Evolutionary conservation across 2,797 vertebrate genomes (phyloP).

Genomic region (Sebastes baramenuke): DNA sequence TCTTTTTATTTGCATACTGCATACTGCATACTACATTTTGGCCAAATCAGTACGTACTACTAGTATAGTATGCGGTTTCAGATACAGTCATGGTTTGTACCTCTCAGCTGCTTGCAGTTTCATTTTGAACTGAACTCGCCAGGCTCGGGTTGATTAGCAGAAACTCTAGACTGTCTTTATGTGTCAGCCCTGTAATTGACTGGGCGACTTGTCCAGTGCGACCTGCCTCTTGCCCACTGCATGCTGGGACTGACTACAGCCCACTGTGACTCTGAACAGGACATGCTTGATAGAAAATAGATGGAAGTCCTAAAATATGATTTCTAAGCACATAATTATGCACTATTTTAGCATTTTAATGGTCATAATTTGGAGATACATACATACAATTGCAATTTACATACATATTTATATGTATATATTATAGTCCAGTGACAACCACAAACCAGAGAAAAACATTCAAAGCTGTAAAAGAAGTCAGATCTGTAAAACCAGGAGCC

Average conservation of each 20-base stretch:
- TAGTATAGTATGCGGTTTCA: too few species aligned
- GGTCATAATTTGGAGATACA: background rate
- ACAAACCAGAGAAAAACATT: background rate
- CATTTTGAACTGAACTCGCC: background rate
- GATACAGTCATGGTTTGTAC: background rate
- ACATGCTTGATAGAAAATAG: background rate
- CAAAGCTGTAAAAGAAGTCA: background rate
- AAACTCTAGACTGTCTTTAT: background rate
- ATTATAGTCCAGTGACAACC: background rate
- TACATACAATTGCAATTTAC: background rate
- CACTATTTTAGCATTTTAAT: background rate
- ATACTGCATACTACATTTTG: too few species aligned
- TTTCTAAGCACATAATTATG: background rate
- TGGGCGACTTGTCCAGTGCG: background rate
- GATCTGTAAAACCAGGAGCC: background rate
- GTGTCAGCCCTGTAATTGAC: slow-evolving; percentile 20
- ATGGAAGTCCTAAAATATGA: background rate
- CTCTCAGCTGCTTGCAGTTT: background rate
- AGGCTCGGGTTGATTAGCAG: background rate
- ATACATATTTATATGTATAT: background rate
- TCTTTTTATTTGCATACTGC: too few species aligned
- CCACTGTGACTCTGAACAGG: background rate
- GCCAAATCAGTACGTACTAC: too few species aligned
- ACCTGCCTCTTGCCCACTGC: slow-evolving; percentile 5
- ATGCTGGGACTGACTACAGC: slow-evolving; percentile 17